These are phyloP conservation scores for Eupsilia transversa DNA, from an alignment of 2,888 invertebrate species.

Conservation along the genomic window DNA sequence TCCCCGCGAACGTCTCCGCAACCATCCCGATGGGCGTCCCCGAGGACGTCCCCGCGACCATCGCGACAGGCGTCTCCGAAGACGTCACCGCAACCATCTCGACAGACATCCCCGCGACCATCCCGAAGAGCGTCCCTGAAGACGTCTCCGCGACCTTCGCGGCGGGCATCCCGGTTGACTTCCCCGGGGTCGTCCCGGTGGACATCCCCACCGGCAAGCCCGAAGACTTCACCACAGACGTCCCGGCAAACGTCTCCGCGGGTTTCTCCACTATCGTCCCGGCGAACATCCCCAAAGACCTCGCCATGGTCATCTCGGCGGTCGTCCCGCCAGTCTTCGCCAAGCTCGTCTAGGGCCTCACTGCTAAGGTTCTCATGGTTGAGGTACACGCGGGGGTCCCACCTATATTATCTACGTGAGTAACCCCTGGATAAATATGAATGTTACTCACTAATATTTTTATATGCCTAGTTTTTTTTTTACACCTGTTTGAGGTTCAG, in stretches of 20 bases:
- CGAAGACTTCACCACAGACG: slow-evolving; percentile 14
- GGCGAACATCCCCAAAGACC: slow-evolving; percentile 16
- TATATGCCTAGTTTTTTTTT: slow-evolving; percentile 23
- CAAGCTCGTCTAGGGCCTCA: slow-evolving; percentile 15
- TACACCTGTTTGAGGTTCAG: slow-evolving; percentile 9
- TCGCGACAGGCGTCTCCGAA: background rate
- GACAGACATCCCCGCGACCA: background rate
- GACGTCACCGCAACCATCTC: background rate
- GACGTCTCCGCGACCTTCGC: background rate
- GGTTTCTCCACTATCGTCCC: slow-evolving; percentile 22
- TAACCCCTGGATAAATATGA: slow-evolving; percentile 40
- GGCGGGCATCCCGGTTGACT: background rate
- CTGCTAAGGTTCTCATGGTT: slow-evolving; percentile 24
- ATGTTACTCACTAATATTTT: slow-evolving; percentile 38
- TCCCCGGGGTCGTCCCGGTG: slow-evolving; percentile 1
- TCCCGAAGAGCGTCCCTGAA: background rate
- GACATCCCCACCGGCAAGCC: background rate
- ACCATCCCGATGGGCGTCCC: background rate
- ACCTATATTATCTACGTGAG: slow-evolving; percentile 41
- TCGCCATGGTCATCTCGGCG: slow-evolving; percentile 41
- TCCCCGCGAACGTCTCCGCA: slow-evolving; percentile 5
- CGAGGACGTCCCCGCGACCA: background rate
- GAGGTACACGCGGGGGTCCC: slow-evolving; percentile 29
- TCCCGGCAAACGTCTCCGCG: slow-evolving; percentile 3
- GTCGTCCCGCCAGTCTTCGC: slow-evolving; percentile 21